phyloP scores from a whole-genome alignment of 2,797 vertebrate species.

The Mormyrus proboscirostris region DNA sequence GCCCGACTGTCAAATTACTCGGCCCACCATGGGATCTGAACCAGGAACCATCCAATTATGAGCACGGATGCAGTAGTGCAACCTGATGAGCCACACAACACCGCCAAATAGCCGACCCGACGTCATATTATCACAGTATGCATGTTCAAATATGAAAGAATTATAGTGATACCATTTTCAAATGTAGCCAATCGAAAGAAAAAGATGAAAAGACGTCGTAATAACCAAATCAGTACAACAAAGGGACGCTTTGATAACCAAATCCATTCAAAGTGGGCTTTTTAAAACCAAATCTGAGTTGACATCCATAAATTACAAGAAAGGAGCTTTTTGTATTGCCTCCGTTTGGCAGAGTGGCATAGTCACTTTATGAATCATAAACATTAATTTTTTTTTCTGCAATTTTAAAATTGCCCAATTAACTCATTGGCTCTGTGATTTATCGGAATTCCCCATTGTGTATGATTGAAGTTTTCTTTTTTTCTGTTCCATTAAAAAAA shows the following conservation, averaged over 20 bases:
- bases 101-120: background rate
- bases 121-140: background rate
- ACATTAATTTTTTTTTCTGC: background rate
- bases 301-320: slow-evolving; percentile 26
- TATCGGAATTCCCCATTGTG: background rate
- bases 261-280: background rate
- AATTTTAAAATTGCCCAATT: background rate
- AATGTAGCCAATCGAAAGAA: background rate
- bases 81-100: background rate
- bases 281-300: slow-evolving; percentile 9
- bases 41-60: background rate
- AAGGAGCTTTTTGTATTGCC: background rate
- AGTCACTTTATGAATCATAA: background rate
- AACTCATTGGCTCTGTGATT: background rate
- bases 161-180: background rate
- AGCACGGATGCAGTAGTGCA: background rate
- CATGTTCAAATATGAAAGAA: background rate
- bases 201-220: background rate
- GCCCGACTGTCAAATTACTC: background rate
- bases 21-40: background rate
- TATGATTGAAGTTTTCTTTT: slow-evolving; percentile 19
- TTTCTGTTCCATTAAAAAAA: background rate
- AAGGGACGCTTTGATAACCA: background rate
- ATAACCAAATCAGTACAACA: background rate
- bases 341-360: background rate